Percentiles rank a stretch among this genome's conserved stretches.
Evolutionary conservation across 2,888 invertebrate genomes (phyloP).

Genomic region (Dermolepida albohirtum): DNA sequence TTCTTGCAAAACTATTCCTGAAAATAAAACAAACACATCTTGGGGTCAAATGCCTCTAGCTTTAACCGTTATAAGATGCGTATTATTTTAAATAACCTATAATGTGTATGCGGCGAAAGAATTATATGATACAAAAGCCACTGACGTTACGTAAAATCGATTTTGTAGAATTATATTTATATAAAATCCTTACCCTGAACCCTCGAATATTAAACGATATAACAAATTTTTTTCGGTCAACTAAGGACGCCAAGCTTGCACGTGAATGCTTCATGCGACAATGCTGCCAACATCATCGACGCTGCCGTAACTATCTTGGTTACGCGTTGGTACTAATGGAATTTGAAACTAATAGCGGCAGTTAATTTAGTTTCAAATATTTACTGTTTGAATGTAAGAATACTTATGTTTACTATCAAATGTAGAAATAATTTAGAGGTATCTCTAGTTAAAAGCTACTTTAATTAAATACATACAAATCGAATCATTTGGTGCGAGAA

Average conservation of each 20-base stretch:
- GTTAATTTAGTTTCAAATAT: background rate
- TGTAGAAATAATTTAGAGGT: too few species aligned
- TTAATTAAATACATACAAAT: too few species aligned
- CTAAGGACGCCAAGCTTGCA: slow-evolving; percentile 56
- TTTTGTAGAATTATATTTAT: slow-evolving; percentile 1
- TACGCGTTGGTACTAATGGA: slow-evolving; percentile 13
- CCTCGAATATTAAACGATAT: slow-evolving; percentile 39
- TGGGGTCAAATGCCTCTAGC: slow-evolving; percentile 44
- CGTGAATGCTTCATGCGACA: slow-evolving; percentile 61
- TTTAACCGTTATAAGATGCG: slow-evolving; percentile 43
- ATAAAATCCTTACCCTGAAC: slow-evolving; percentile 42
- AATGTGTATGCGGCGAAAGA: background rate
- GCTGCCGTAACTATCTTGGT: background rate
- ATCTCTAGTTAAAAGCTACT: too few species aligned
- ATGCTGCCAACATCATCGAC: slow-evolving; percentile 56
- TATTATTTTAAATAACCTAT: slow-evolving; percentile 39
- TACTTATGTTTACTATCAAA: too few species aligned
- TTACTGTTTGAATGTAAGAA: too few species aligned
- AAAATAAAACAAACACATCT: slow-evolving; percentile 40
- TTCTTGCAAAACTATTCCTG: slow-evolving; percentile 24
- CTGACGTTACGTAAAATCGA: background rate
- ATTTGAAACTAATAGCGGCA: slow-evolving; percentile 23
- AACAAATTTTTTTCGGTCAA: slow-evolving; percentile 37
- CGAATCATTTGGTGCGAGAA: too few species aligned
- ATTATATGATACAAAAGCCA: background rate